Base-by-base conservation (phyloP, 2,797 vertebrate species). In the Peromyscus nudipes region DNA sequence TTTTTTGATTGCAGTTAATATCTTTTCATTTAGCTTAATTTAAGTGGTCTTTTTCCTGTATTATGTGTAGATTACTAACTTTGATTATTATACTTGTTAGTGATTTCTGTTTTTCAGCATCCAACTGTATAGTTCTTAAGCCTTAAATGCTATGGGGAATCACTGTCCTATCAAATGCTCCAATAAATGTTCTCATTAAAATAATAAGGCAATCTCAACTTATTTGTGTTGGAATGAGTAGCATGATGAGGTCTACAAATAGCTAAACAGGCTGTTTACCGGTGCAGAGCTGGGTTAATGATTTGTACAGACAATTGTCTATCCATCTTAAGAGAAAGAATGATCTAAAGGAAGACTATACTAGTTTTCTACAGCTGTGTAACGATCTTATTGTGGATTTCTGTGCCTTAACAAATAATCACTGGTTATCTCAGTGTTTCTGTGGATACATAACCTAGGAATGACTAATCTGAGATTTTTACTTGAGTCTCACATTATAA, bases 1-100 rank as follows among this genome's bases (percentile, higher is more conserved):
- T 29, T 79, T 9, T 87, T 77, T 94, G 10, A 31, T 76, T 96
- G 73, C 55, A 49, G 5, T 87, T 83, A 67, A 23, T 12, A n/a
- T 81, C 8, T 88, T 94, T 89, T 55, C n/a, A 88, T 37, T 88
- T 65, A n/a, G 13, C 92, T 95, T 90, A 82, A 77, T 90, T 79
- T 79, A 29, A 49, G 23, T 7, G 40, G 10, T 52, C 10, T 86
- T 92, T 29, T 75, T 52, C n/a, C 4, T 31, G 0, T 37, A 77
- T 43, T 60, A 55, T 60, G 11, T 46, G 5, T 71, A 43, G 6
- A 64, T 6, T 37, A 57, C 4, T 81, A 49, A 49, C 14, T 76
- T 23, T 94, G 60, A 73, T 85, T 23, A 89, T 6, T 67, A 1
- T 82, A 25, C 7, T 91, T 96, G 46, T 91, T 85, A 65, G 34